These are phyloP conservation scores for Hypomecis punctinalis DNA, from an alignment of 2,888 invertebrate genomes.

Conservation along the genomic window DNA sequence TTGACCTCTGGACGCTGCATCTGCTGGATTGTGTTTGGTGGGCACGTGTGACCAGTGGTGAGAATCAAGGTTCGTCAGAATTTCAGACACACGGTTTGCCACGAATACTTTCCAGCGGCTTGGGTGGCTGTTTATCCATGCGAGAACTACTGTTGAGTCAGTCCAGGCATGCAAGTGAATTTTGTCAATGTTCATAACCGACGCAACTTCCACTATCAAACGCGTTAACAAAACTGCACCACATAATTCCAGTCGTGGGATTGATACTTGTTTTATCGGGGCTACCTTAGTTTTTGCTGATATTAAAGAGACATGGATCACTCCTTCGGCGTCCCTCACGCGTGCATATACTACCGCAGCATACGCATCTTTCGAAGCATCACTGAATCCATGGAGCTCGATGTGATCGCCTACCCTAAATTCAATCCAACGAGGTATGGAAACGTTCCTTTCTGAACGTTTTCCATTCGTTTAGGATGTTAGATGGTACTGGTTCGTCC, in stretches of 20 bases:
- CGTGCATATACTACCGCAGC: background rate
- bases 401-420: no score
- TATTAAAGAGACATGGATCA: background rate
- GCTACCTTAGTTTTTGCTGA: background rate
- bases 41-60: slow-evolving; percentile 27
- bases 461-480: no score
- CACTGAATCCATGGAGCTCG: background rate
- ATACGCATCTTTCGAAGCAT: background rate
- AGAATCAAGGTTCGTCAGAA: slow-evolving; percentile 22
- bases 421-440: no score
- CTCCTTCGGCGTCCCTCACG: background rate
- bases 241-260: background rate
- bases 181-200: background rate
- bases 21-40: slow-evolving; percentile 35
- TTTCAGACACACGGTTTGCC: slow-evolving; percentile 34
- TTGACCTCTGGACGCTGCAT: slow-evolving; percentile 10
- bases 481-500: background rate
- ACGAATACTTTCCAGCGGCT: slow-evolving; percentile 34
- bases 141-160: no score
- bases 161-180: slow-evolving; percentile 29
- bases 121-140: no score
- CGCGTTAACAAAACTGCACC: background rate
- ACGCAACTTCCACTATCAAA: background rate
- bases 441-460: no score
- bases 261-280: no score